Base-by-base conservation (phyloP, 1,140 invertebrate species). In the Ladona fulva region DNA sequence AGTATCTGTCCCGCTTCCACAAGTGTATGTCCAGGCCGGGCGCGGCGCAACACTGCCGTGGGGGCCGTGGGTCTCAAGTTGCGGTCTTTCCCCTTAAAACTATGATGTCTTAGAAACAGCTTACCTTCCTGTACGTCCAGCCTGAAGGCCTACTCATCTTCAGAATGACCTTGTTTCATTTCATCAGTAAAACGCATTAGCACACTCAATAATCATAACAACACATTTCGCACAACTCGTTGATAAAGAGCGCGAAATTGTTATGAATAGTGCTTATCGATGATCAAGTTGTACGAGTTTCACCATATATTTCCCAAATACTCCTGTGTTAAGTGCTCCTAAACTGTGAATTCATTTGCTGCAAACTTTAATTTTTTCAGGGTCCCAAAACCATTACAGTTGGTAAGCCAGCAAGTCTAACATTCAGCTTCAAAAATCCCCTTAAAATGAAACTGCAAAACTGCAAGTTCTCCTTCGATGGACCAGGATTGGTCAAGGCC, bases 381-480 rank as follows among this genome's bases (percentile, higher is more conserved):
- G 88, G 91, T 77, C 86, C 88, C 76, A 86, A 84, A 16, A 87
- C 90, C 77, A 83, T 89, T 0, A 81, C 86, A 19, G 83, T 90
- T n/a, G 88, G 87, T 19, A 84, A 87, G 82, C 84, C 89, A 44
- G 84, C 88, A 11, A 84, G 84, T 16, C 86, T 91, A 16, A 86
- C 83, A 10, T 84, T 93, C 12, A 88, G 89, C 14, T 92, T 94
- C 81, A 86, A 84, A 76, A 94, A 94, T 84, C 92, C 92, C 0
- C 82, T 94, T 78, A 88, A 90, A 24, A 86, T 83, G 3, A 78
- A 80, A 0, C 82, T 94, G 37, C 90, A 90, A 0, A 86, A 89
- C 0, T 92, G 91, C 80, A 87, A 87, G 78, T 90, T 93, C 82
- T 87, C 89, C 76, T 86, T 93, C 78, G 91, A 92, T 78, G 91